These are phyloP conservation scores for Scortum barcoo DNA, from an alignment of 2,113 vertebrate species.

Conservation along the genomic window DNA sequence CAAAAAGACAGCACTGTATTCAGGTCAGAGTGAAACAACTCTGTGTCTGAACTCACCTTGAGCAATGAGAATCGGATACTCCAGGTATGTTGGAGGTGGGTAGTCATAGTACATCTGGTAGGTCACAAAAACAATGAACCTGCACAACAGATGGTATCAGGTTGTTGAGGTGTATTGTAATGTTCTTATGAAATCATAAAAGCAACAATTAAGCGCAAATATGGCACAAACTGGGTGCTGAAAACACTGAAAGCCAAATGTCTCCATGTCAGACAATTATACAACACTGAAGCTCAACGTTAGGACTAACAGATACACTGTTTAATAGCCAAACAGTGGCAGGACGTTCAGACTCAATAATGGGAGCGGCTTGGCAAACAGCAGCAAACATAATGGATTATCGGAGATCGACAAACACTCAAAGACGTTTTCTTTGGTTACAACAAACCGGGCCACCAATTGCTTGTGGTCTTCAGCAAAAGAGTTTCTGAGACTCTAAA, in stretches of 20 bases:
- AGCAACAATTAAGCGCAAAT: not conserved
- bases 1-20: not conserved
- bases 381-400: not conserved
- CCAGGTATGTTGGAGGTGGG: slow-evolving; percentile 92
- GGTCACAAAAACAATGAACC: slow-evolving; percentile 93
- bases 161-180: not conserved
- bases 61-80: slow-evolving; percentile 93
- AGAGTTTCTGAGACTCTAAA: not conserved
- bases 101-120: slow-evolving; percentile 95
- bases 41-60: slow-evolving; percentile 86
- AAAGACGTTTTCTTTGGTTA: not conserved
- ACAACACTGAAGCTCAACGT: not conserved
- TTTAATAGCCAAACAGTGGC: not conserved
- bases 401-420: no score
- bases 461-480: not conserved
- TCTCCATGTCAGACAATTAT: no score
- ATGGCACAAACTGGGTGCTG: no score
- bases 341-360: not conserved
- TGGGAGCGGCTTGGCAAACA: no score
- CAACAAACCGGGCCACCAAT: not conserved
- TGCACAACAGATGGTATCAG: slow-evolving; percentile 58
- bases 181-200: not conserved
- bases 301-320: not conserved
- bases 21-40: not conserved
- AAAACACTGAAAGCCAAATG: not conserved